Evolutionary conservation across 2,888 invertebrate genomes (phyloP), one percentile per base, ranked within the genome.

Genomic region (Platycnemis pennipes): DNA sequence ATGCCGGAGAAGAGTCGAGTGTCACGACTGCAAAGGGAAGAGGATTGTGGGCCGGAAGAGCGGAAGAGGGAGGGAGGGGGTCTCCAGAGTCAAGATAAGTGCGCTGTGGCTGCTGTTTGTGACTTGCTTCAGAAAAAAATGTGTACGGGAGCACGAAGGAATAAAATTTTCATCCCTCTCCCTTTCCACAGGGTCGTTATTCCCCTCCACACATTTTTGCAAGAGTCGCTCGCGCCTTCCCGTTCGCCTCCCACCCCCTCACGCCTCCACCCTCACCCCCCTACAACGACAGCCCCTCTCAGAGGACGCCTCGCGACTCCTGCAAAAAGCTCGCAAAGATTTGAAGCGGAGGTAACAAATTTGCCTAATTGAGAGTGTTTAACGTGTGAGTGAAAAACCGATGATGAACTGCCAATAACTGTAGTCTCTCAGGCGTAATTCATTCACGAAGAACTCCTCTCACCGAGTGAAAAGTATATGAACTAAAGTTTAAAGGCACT

Each of bases 141-240:
- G 11, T 13, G 26, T 4, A 26, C 31, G 11, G 77, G 37, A 77
- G 77, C 77, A 77, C 77, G 31, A 37, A 37, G 87, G 87, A 45
- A 87, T 87, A 87, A 87, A 87, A 87, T 87, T 46, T 44, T 87
- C 87, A 87, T 87, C 87, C 46, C 46, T 87, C 87, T 87, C 87
- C 26, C n/a, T 87, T 87, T 87, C 87, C 87, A n/a, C 87, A 19
- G 46, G 13, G 45, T 46, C 87, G 44, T 87, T 87, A 87, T 46
- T 22, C 87, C 44, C 11, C 46, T 87, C 87, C 26, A 22, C 22
- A 46, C 45, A 45, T 45, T 87, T 87, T 87, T 46, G 46, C 77
- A 37, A 77, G 69, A 77, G 77, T 77, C 77, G 31, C 63, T 63
- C 63, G 1, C 63, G 63, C 16, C 63, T 26, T 63, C 63, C 16